Evolutionary conservation across 1,140 invertebrate genomes (phyloP).

Genomic region (Polyergus mexicanus): DNA sequence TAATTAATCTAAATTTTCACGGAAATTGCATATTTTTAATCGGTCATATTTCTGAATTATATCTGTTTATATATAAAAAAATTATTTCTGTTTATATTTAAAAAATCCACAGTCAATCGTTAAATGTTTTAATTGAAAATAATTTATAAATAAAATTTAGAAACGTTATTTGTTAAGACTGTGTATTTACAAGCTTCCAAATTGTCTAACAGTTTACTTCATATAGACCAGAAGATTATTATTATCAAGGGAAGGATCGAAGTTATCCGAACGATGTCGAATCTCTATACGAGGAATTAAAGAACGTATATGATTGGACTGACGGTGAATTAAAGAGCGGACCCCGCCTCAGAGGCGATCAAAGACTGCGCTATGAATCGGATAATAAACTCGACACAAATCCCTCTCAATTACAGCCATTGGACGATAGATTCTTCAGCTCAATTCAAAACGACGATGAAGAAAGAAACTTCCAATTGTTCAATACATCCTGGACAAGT

Average conservation of each 20-base stretch:
- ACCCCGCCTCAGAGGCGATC: slow-evolving; percentile 66
- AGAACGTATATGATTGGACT: slow-evolving; percentile 67
- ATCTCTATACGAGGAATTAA: slow-evolving; percentile 65
- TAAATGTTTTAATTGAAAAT: not conserved
- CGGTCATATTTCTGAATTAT: not conserved
- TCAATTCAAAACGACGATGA: slow-evolving; percentile 27
- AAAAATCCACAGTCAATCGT: not conserved
- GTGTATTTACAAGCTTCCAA: not conserved
- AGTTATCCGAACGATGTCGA: slow-evolving; percentile 19
- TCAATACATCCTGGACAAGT: slow-evolving; percentile 37
- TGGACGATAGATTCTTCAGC: slow-evolving; percentile 50
- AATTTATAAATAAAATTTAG: not conserved
- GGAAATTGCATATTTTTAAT: slow-evolving; percentile 4
- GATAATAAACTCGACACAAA: slow-evolving; percentile 47
- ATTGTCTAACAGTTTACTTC: not conserved
- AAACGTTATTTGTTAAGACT: not conserved
- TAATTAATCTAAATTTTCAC: not conserved
- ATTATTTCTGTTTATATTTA: not conserved
- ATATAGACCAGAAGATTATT: slow-evolving; percentile 29
- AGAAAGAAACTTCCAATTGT: not conserved
- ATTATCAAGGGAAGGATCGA: slow-evolving; percentile 39
- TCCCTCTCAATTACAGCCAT: slow-evolving; percentile 23
- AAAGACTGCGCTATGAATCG: slow-evolving; percentile 58
- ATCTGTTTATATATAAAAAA: too few relatives aligned
- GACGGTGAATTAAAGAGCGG: slow-evolving; percentile 53